phyloP scores from a whole-genome alignment of 1,140 invertebrate species.

The Drosophila punjabiensis region DNA sequence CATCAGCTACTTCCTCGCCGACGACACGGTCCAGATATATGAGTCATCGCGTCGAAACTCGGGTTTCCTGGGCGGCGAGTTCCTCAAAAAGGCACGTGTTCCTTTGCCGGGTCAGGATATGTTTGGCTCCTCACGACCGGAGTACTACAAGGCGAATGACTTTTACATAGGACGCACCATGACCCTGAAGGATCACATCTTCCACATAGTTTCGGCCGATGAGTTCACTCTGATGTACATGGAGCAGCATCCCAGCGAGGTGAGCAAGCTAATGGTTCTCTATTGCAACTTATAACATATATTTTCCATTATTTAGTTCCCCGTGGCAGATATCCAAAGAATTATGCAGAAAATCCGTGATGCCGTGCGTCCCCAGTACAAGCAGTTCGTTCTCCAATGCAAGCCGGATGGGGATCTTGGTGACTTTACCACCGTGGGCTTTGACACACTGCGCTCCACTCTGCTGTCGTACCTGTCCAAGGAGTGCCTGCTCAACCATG shows the following conservation, averaged over 20 bases:
- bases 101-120: conserved; percentile 91
- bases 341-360: conserved; percentile 91
- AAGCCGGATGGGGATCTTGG: conserved; percentile 85
- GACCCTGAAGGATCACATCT: conserved; percentile 91
- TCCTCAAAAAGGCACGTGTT: conserved; percentile 89
- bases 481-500: conserved; percentile 90
- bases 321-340: conserved; percentile 88
- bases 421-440: conserved; percentile 71
- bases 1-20: conserved; percentile 92
- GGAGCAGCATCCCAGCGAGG: conserved; percentile 92
- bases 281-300: no score
- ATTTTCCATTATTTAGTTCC: conserved; percentile 87
- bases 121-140: conserved; percentile 89
- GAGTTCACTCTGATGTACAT: conserved; percentile 95
- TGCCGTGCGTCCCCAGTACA: conserved; percentile 88
- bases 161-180: conserved; percentile 93
- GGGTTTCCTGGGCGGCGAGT: conserved; percentile 89
- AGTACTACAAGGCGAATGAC: conserved; percentile 90
- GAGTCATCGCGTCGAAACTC: conserved; percentile 91
- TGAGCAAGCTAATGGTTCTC: conserved; percentile 71
- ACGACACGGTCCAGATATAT: conserved; percentile 94
- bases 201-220: conserved; percentile 92
- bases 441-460: conserved; percentile 87
- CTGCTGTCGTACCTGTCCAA: conserved; percentile 87
- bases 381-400: conserved; percentile 90